Base-by-base conservation (phyloP, 2,888 invertebrate species). In the Artemia sinica region DNA sequence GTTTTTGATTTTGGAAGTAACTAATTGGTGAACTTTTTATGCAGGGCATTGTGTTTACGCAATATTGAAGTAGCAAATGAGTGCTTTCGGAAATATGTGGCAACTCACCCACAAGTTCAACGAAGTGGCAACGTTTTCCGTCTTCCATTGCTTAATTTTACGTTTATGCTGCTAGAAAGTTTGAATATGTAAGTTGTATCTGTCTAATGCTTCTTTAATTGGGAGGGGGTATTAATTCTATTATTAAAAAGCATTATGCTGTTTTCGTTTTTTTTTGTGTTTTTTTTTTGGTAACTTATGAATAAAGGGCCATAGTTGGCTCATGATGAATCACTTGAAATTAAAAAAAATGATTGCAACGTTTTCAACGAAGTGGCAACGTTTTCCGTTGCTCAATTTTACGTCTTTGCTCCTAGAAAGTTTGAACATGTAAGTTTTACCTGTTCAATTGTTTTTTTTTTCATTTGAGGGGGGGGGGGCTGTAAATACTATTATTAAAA, bases 71-170 rank as follows among this genome's bases (percentile, higher is more conserved):
- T 58, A 18, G 58, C 58, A n/a, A 14, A n/a, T 8, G 58, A 58
- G 8, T 58, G 58, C 58, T 58, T 58, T 18, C 58, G 10, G 10
- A 58, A 58, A 2, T 58, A 14, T 18, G 58, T 58, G 8, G 18
- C 58, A 18, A 18, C n/a, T 8, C 58, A 58, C 10, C 58, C 58
- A 14, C n/a, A 58, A n/a, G 58, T 58, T 18, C 58, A 58, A 18
- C n/a, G 58, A 18, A 58, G 58, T 9, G 58, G 58, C 58, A 58
- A 10, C 10, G 58, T 58, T 10, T 95, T 87, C 79, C 80, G 86
- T 74, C 83, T 87, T 73, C 94, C 95, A 28, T 80, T 96, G 74
- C 81, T 96, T 67, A 95, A 96, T 80, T 96, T 95, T 78, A 79
- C 91, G 70, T 91, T 88, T 84, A 89, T 92, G 78, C 81, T 96